Conservation (phyloP, 2,113 vertebrate species). For the Cercocebus atys region DNA sequence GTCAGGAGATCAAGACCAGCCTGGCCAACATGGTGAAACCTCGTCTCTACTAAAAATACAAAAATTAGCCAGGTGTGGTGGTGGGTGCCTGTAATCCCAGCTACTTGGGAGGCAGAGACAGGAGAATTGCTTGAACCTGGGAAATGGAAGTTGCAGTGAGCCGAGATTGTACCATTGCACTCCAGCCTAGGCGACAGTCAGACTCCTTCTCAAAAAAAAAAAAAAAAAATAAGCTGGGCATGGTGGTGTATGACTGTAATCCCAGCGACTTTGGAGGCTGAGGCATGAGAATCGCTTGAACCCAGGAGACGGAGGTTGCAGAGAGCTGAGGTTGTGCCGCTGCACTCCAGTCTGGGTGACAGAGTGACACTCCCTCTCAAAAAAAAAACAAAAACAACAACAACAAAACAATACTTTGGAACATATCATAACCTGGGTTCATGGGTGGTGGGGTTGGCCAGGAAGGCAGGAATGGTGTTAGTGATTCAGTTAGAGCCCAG, state of each 20-base stretch:
- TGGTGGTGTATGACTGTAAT: too few species aligned
- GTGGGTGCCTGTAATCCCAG: not conserved
- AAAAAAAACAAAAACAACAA: too few species aligned
- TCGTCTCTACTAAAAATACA: not conserved
- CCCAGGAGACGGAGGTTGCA: rapidly evolving
- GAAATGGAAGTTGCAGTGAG: not conserved
- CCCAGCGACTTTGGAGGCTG: too few species aligned
- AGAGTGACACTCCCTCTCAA: too few species aligned
- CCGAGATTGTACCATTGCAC: not conserved
- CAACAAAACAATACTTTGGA: not conserved
- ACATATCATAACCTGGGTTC: not conserved
- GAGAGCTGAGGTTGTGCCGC: too few species aligned
- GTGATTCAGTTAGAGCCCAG: not conserved
- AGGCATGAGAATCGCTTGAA: too few species aligned
- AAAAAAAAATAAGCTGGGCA: not conserved
- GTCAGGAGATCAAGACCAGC: too few species aligned
- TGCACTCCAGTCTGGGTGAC: too few species aligned
- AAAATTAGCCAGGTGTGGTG: not conserved
- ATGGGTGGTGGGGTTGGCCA: not conserved
- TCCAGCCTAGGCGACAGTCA: not conserved
- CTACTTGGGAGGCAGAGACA: not conserved
- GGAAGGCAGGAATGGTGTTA: not conserved
- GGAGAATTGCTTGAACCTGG: not conserved
- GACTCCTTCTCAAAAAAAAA: not conserved
- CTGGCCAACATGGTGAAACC: too few species aligned